Evolutionary conservation across 1,140 invertebrate genomes (phyloP).

Genomic region (Drosophila baimaii): DNA sequence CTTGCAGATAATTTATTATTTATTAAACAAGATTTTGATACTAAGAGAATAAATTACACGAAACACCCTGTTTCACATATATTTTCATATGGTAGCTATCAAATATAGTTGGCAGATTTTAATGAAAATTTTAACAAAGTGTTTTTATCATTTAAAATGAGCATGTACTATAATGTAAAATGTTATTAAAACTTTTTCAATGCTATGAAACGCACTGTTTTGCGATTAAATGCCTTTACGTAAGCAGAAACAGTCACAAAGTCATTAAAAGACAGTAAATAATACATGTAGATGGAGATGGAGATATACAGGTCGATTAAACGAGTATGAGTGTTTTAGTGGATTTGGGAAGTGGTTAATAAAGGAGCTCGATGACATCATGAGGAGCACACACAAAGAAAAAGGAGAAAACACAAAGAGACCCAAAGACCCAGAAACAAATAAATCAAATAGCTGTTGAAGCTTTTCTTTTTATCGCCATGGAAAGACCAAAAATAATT

Average conservation of each 20-base stretch:
- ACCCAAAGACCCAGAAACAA: constrained; percentile 44
- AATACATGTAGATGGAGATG: constrained; percentile 9
- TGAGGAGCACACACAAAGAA: constrained; percentile 12
- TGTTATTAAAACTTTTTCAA: background rate
- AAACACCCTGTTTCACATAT: no score
- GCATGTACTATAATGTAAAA: no score
- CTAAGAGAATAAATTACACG: no score
- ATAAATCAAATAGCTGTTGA: constrained; percentile 32
- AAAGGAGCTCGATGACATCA: constrained; percentile 24
- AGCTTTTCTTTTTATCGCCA: constrained; percentile 35
- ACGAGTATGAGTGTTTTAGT: constrained; percentile 33
- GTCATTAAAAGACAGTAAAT: constrained; percentile 5
- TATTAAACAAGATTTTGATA: no score
- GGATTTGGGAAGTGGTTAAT: constrained; percentile 42
- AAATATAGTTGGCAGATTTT: no score
- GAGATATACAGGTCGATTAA: constrained; percentile 25
- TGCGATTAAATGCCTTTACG: background rate
- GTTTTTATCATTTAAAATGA: no score
- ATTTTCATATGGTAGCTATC: no score
- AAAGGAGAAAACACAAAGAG: constrained; percentile 12
- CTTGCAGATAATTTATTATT: no score
- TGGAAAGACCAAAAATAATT: background rate
- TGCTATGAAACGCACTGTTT: constrained; percentile 1
- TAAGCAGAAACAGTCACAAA: constrained; percentile 17
- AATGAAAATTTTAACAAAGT: no score